phyloP scores from a whole-genome alignment of 1,140 invertebrate genomes.

The Atta cephalotes region DNA sequence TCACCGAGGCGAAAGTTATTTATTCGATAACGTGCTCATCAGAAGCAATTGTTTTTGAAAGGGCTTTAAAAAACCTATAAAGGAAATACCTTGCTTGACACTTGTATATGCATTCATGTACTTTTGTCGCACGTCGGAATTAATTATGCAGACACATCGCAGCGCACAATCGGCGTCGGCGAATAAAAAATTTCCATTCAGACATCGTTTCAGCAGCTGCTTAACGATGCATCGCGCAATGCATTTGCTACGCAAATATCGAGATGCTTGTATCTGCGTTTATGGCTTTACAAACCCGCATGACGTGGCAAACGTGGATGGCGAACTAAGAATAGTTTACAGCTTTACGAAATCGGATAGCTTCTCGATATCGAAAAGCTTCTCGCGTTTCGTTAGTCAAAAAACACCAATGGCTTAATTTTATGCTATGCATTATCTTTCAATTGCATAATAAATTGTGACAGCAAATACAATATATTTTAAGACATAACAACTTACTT shows the following conservation, averaged over 20 bases:
- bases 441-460: not conserved
- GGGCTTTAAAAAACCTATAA: not conserved
- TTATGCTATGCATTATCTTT: not conserved
- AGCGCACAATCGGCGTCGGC: not conserved
- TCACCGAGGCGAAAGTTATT: not conserved
- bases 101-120: not conserved
- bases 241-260: slow-evolving; percentile 44
- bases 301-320: slow-evolving; percentile 14
- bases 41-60: not conserved
- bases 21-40: not conserved
- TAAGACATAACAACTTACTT: not conserved
- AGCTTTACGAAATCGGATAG: slow-evolving; percentile 10
- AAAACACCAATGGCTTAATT: not conserved
- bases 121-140: slow-evolving; percentile 1
- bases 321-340: slow-evolving; percentile 25
- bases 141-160: slow-evolving; percentile 10
- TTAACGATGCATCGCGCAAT: slow-evolving; percentile 24
- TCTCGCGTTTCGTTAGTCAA: not conserved
- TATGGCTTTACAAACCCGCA: slow-evolving; percentile 17
- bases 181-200: slow-evolving; percentile 53
- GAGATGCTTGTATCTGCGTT: slow-evolving; percentile 26
- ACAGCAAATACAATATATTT: not conserved
- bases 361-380: not conserved
- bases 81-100: not conserved
- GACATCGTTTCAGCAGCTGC: slow-evolving; percentile 53